phyloP scores from a whole-genome alignment of 2,113 vertebrate genomes.

The Platysternon megacephalum region DNA sequence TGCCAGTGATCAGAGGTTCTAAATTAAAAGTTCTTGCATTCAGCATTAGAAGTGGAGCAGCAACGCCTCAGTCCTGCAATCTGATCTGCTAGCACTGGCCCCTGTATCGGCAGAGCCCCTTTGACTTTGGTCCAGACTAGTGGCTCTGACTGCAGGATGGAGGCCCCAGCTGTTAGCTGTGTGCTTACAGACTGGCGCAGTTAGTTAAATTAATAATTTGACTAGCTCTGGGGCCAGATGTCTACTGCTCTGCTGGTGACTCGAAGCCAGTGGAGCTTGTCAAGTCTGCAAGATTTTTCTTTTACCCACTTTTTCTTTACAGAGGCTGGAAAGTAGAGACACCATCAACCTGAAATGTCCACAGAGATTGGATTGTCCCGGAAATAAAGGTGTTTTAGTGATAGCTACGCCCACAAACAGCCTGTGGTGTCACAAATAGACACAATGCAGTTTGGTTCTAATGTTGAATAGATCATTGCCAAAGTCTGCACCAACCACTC shows the following conservation, averaged over 20 bases:
- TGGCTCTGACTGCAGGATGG: background rate
- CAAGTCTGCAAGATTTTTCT: background rate
- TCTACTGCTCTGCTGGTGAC: background rate
- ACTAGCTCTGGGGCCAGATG: background rate
- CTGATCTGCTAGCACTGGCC: background rate
- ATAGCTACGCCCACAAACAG: background rate
- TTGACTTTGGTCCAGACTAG: background rate
- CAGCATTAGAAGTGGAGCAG: background rate
- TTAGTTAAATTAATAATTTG: no score
- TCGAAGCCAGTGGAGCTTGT: background rate
- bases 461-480: background rate
- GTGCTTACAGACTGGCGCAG: background rate
- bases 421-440: conserved; percentile 7
- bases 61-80: background rate
- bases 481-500: conserved; percentile 1
- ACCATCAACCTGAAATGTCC: background rate
- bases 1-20: background rate
- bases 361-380: conserved; percentile 41
- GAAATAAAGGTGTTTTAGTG: conserved; percentile 54
- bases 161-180: background rate
- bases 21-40: background rate
- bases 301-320: conserved; percentile 39
- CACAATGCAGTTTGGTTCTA: background rate
- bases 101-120: background rate
- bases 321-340: conserved; percentile 47